phyloP scores from a whole-genome alignment of 2,888 invertebrate species.

The Blastobasis lacticolella region DNA sequence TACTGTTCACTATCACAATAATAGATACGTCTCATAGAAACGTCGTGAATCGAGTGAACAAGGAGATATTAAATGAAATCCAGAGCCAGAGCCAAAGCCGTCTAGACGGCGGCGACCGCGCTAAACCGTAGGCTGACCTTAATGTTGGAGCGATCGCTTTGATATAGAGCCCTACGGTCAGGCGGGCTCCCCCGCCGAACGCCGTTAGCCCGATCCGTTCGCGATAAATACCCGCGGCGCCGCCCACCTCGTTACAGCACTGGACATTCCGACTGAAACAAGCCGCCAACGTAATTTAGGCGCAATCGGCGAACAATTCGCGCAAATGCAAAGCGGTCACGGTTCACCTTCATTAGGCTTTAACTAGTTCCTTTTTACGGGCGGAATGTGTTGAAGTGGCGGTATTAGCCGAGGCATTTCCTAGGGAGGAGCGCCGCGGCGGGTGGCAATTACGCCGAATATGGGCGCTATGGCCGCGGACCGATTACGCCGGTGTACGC shows the following conservation, averaged over 20 bases:
- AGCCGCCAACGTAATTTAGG: conserved; percentile 6
- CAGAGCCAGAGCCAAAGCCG: conserved; percentile 22
- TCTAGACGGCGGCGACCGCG: conserved; percentile 34
- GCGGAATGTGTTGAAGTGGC: conserved; percentile 28
- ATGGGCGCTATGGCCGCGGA: conserved; percentile 43
- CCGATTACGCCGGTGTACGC: conserved; percentile 49
- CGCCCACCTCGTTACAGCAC: conserved; percentile 29
- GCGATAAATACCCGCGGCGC: conserved; percentile 35
- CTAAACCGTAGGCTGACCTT: conserved; percentile 36
- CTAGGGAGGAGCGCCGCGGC: conserved; percentile 28
- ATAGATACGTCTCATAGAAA: too few species aligned
- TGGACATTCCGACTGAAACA: conserved; percentile 26
- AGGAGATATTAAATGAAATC: not conserved
- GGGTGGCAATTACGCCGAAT: conserved; percentile 49
- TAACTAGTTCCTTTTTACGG: conserved; percentile 15
- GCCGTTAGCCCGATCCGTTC: conserved; percentile 35
- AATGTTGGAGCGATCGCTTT: conserved; percentile 49
- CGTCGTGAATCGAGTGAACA: too few species aligned
- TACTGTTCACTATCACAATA: too few species aligned
- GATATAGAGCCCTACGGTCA: conserved; percentile 42
- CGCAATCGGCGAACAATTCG: conserved; percentile 6
- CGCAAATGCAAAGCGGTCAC: conserved; percentile 6
- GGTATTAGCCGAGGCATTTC: conserved; percentile 32
- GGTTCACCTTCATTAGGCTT: conserved; percentile 10
- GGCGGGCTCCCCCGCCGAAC: conserved; percentile 31